Base-by-base conservation (phyloP, 2,797 vertebrate species). In the Cyclopterus lumpus region DNA sequence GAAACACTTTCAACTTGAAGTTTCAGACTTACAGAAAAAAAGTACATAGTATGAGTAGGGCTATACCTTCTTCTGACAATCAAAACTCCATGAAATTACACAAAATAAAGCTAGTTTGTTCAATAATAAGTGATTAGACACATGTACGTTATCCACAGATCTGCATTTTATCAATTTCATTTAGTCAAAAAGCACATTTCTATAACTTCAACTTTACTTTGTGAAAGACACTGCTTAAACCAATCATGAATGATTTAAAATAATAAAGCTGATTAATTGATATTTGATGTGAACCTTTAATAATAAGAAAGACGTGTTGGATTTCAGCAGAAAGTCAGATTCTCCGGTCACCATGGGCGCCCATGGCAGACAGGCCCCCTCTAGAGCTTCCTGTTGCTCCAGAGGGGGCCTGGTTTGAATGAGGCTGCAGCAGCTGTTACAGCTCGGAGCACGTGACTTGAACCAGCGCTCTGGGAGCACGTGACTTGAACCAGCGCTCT, bases 321-420 rank as follows among this genome's bases (percentile, higher is more conserved):
- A 5, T 40, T 67, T 26, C 10, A 51, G 63, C n/a, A n/a, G n/a
- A n/a, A n/a, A n/a, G n/a, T n/a, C n/a, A n/a, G n/a, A n/a, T n/a
- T n/a, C n/a, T n/a, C n/a, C n/a, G n/a, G n/a, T n/a, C n/a, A n/a
- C n/a, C n/a, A n/a, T n/a, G n/a, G n/a, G n/a, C n/a, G n/a, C n/a
- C n/a, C 22, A 22, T 22, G 22, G 22, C 22, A 67, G 59, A 76
- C 73, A 79, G 82, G 82, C 78, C 81, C 88, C 86, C 91, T 91
- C 95, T 91, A 96, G 96, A 91, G 97, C 97, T 96, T 99, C 98
- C 93, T 99, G 97, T 91, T 96, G 96, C 93, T 96, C 96, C 68
- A 86, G 67, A 92, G 77, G 87, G 93, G 93, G 93, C 93, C 92
- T 91, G 88, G 92, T 93, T 94, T 93, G 88, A 94, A 94, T 90